Conservation (phyloP, 2,113 vertebrate species). For the Lucifuga dentata region DNA sequence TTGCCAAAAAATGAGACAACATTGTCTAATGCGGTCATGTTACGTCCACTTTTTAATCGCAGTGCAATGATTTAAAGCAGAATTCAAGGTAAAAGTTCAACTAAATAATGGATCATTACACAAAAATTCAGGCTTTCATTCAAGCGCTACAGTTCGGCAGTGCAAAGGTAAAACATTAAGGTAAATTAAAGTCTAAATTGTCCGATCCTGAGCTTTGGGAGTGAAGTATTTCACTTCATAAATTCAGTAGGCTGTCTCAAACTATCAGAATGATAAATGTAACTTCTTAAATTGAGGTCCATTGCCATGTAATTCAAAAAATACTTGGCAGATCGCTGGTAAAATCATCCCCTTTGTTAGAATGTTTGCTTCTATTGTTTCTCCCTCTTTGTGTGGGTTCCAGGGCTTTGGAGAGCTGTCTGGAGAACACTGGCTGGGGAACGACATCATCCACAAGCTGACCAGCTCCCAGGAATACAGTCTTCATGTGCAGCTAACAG, state of each 20-base stretch:
- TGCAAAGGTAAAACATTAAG: constrained; percentile 15
- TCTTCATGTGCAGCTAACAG: constrained; percentile 82
- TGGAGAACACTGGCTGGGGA: constrained; percentile 88
- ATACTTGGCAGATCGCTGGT: constrained; percentile 49
- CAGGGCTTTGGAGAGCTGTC: constrained; percentile 86
- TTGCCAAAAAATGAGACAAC: constrained; percentile 1
- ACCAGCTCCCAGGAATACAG: constrained; percentile 80
- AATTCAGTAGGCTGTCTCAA: constrained; percentile 29
- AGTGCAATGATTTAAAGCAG: background rate
- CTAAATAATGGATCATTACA: constrained; percentile 15
- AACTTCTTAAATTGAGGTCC: constrained; percentile 41
- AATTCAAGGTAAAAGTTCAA: constrained; percentile 3
- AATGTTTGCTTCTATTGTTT: constrained; percentile 54
- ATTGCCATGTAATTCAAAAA: constrained; percentile 50
- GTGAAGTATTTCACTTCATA: constrained; percentile 42
- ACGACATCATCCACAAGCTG: constrained; percentile 85
- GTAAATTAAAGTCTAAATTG: constrained; percentile 49
- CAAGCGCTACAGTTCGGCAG: background rate
- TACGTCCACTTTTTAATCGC: background rate
- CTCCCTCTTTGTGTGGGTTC: constrained; percentile 51
- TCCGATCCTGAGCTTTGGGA: constrained; percentile 32
- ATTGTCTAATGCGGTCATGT: background rate
- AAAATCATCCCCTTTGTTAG: constrained; percentile 43
- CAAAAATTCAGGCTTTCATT: constrained; percentile 20
- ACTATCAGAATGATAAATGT: constrained; percentile 62